Evolutionary conservation across 2,113 vertebrate genomes (phyloP), one percentile per base, ranked within the genome.

Genomic region (Hydrochoerus hydrochaeris): DNA sequence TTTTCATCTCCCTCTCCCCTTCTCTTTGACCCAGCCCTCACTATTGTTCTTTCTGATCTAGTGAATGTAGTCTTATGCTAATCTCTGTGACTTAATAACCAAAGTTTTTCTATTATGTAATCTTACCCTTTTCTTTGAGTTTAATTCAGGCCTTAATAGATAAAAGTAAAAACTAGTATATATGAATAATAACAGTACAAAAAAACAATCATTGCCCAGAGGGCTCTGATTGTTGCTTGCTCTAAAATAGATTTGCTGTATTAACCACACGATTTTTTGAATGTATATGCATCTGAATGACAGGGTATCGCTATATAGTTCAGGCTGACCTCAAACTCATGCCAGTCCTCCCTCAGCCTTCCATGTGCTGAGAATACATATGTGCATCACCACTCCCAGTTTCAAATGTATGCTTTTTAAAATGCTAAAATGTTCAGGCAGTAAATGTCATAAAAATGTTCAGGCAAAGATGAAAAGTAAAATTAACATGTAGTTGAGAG

Each of bases 51-150:
- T 94, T 95, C 78, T 69, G 7, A 85, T 90, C 49, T 49, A 30
- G 13, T 35, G 32, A 24, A 13, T 96, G 11, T 82, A 49, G 2
- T 67, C 35, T 20, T 80, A 20, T 38, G 10, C 32, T 63, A 65
- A 30, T 57, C 35, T 92, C 38, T 94, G 58, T 57, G 17, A 63
- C 26, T 38, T 44, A 88, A 49, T 32, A 87, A 13, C 57, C 46
- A 85, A 41, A 44, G 3, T 52, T 85, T 24, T 5, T 85, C 0
- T 89, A 44, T 52, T 82, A 44, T 41, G 9, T 87, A 69, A 54
- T 75, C 63, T 73, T 86, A 60, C 16, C 46, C 12, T 46, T 94
- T 95, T 91, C 77, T 22, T 69, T 44, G 92, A 52, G 84, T 90
- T 92, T 67, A 88, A 85, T 28, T 20, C 6, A 71, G 22, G 2